Evolutionary conservation across 2,888 invertebrate genomes (phyloP).

Genomic region (Drosophila peninsularis): DNA sequence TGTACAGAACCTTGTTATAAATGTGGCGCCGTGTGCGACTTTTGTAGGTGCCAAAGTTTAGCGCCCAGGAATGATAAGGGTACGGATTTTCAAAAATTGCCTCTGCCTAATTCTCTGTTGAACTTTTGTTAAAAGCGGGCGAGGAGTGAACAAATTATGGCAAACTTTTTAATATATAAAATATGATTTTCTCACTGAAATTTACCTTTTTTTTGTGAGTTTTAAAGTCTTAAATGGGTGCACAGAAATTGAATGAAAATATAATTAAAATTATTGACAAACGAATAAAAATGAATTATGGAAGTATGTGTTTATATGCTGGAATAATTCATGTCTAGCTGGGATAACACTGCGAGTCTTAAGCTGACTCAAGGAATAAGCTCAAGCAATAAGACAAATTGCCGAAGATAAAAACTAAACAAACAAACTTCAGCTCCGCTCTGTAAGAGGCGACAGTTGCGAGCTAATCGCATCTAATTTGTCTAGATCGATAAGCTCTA

Average conservation of each 20-base stretch:
- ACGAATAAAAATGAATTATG: background rate
- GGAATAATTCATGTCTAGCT: background rate
- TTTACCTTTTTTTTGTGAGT: background rate
- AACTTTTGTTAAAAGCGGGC: constrained; percentile 26
- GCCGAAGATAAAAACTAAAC: background rate
- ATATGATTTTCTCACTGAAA: constrained; percentile 14
- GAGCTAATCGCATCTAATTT: background rate
- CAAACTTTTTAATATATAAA: constrained; percentile 28
- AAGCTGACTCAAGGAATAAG: background rate
- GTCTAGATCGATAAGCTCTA: background rate
- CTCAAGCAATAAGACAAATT: background rate
- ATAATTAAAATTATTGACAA: background rate
- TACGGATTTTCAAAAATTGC: constrained; percentile 17
- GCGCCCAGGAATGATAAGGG: constrained; percentile 5
- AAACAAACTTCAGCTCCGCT: background rate
- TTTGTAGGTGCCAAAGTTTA: constrained; percentile 45
- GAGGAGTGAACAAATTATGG: constrained; percentile 7
- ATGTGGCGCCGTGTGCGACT: constrained; percentile 40
- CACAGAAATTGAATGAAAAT: background rate
- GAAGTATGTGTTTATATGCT: background rate
- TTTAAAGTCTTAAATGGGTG: background rate
- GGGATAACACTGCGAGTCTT: background rate
- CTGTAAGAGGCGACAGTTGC: background rate
- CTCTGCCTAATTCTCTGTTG: constrained; percentile 14
- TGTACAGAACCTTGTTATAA: constrained; percentile 39